Percentiles rank a stretch among this genome's conserved stretches.
Evolutionary conservation across 2,113 vertebrate genomes (phyloP).

Genomic region (Elachura formosa): DNA sequence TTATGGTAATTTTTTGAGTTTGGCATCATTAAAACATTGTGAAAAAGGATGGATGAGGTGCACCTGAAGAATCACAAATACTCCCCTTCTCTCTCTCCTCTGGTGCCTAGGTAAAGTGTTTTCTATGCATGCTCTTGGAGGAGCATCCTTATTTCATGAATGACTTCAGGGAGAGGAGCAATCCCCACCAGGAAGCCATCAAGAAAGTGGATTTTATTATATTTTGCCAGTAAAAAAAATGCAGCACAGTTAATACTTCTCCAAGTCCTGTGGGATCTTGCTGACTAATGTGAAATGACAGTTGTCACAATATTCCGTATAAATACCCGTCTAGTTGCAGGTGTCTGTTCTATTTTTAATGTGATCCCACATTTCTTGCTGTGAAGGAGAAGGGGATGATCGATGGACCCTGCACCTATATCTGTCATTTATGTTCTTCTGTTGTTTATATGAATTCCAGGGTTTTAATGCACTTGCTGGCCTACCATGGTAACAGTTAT

Average conservation of each 20-base stretch:
- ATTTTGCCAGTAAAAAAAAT: constrained; percentile 73
- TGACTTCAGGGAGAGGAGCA: constrained; percentile 59
- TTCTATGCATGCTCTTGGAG: not conserved
- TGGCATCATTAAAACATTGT: not conserved
- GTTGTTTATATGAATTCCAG: not conserved
- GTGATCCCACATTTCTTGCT: constrained; percentile 47
- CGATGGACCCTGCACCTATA: constrained; percentile 3
- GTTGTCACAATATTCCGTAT: constrained; percentile 67
- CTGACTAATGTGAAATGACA: constrained; percentile 73
- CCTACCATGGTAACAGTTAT: constrained; percentile 1
- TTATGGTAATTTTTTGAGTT: not conserved
- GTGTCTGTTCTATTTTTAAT: constrained; percentile 74
- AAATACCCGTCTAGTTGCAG: constrained; percentile 70
- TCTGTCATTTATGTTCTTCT: not conserved
- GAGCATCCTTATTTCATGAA: constrained; percentile 70
- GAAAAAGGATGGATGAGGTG: not conserved
- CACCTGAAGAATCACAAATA: not conserved
- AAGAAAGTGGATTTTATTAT: constrained; percentile 67
- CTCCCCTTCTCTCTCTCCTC: not conserved
- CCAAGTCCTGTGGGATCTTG: constrained; percentile 57
- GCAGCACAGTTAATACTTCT: constrained; percentile 68
- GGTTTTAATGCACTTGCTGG: not conserved
- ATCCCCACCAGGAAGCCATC: constrained; percentile 29
- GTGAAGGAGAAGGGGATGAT: constrained; percentile 30
- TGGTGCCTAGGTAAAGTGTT: not conserved